Evolutionary conservation across 30 jellyfish, hydroid and myxozoan genomes (phyloP).

Genomic region (Chrysaora quinquecirrha): DNA sequence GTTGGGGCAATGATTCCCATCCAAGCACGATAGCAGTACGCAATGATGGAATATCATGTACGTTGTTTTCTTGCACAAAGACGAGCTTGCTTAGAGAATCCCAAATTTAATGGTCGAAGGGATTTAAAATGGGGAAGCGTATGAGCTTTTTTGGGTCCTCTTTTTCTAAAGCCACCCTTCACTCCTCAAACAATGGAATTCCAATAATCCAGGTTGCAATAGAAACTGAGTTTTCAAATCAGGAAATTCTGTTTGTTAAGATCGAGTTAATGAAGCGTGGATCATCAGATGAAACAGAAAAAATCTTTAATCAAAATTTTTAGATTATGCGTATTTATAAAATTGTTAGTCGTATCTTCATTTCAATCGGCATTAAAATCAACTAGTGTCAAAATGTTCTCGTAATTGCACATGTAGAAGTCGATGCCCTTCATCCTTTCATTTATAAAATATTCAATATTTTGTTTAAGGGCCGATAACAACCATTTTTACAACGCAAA

Average conservation of each 20-base stretch:
- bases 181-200: neutral
- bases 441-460: neutral
- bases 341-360: neutral
- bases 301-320: neutral
- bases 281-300: neutral
- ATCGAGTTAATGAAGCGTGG: neutral
- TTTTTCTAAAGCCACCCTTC: neutral
- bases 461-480: neutral
- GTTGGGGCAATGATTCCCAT: too few species aligned
- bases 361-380: neutral
- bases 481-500: too few species aligned
- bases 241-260: neutral
- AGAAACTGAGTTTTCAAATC: neutral
- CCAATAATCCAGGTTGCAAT: neutral
- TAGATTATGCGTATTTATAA: neutral
- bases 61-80: too few species aligned
- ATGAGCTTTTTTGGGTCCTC: neutral
- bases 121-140: too few species aligned
- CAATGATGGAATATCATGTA: too few species aligned
- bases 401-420: neutral
- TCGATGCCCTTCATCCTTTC: neutral
- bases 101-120: too few species aligned
- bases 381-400: neutral
- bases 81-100: too few species aligned
- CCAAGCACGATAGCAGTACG: too few species aligned